Evolutionary conservation across 2,888 invertebrate genomes (phyloP), one percentile per base, ranked within the genome.

Genomic region (Nowickia ferox): DNA sequence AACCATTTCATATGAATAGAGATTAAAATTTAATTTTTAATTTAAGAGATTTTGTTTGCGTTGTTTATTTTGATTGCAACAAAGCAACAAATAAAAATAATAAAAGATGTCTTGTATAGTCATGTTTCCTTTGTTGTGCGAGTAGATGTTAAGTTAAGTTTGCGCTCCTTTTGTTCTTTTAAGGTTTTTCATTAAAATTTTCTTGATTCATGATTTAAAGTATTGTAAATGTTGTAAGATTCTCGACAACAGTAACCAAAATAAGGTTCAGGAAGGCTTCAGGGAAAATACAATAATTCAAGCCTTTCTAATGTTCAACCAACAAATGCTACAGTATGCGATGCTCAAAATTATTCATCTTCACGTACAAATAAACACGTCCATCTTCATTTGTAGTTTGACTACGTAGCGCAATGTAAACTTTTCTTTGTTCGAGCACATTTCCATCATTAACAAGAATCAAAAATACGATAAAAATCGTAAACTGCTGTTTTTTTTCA

Each of bases 11-110:
- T 82, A 72, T 82, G 88, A 87, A 87, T 88, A 86, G 87, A 90
- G 90, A 91, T 91, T 91, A 91, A 91, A 91, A 89, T 91, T 91
- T 91, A 91, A 91, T 91, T 91, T 91, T 91, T 90, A 91, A 91
- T 91, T 91, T 91, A 88, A 90, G 88, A 89, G 88, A 89, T 89
- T 90, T 90, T 90, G 90, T 90, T 90, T 88, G 46, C 90, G 89
- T 89, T 90, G 89, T 90, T 91, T 89, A 81, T 78, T 87, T 88
- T 86, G 83, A 44, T 82, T 87, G 71, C 61, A 83, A 86, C 61
- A 79, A 83, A 68, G 66, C 66, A 86, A 83, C 83, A 83, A 86
- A 83, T 76, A 80, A 79, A 71, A 79, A 78, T 74, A 75, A 75
- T 72, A 68, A 86, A 83, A 86, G 79, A 76, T 66, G 55, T 83